Evolutionary conservation across 2,797 vertebrate genomes (phyloP), one percentile per base, ranked within the genome.

Genomic region (Megaceryle alcyon): DNA sequence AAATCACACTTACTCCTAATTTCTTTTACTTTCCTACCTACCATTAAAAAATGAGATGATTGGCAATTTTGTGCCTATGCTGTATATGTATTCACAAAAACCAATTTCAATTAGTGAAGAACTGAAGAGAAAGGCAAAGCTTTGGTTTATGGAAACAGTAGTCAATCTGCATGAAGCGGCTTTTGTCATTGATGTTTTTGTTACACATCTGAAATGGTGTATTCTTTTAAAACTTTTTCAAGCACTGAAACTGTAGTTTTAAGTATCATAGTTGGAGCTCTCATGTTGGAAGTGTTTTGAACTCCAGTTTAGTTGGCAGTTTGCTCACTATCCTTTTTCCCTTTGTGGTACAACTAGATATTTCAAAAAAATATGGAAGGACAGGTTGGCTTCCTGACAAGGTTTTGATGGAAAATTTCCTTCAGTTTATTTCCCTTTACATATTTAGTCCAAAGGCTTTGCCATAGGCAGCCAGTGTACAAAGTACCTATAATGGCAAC

Each of bases 321-420:
- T 94, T 88, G 61, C 35, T 94, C 35, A 29, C 59, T 90, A 26
- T 87, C 65, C 17, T 71, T 93, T 91, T 92, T 88, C 77, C 49
- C 88, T 86, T 95, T 78, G 65, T 96, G 92, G 72, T 92, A 82
- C 26, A 66, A 81, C 35, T 84, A 84, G 66, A 51, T 91, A 81
- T 53, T 97, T 64, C 8, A 19, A 0, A 25, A 25, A 61, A 90
- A 94, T 66, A 82, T 4, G 41, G 77, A 88, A 82, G 86, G 72
- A 91, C 70, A 64, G 44, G 59, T 68, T 96, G 96, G 89, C 92
- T 94, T 86, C 66, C 48, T 96, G 82, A 91, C 91, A 94, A 56
- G 29, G 28, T 86, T 95, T 94, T 94, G 94, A 95, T 82, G 87
- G 94, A 96, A 94, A 96, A 91, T 96, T 95, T 96, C 91, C 87